Conservation (phyloP, 1,140 invertebrate species). For the Musca domestica region DNA sequence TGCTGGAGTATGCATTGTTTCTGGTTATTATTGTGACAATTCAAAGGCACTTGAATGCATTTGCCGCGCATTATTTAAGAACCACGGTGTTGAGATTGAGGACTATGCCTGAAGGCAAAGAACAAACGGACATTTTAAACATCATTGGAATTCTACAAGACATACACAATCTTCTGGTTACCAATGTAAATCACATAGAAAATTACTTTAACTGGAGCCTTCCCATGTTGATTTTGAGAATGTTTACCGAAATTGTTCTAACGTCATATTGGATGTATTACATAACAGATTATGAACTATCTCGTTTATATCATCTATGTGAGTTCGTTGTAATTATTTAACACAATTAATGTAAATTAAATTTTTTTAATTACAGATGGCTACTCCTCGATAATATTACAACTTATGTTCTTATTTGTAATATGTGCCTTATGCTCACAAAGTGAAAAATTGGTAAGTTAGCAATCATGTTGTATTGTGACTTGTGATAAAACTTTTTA, state of each 20-base stretch:
- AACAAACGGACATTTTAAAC: not conserved
- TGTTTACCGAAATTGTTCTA: not conserved
- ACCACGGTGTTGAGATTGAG: too few relatives aligned
- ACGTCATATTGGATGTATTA: slow-evolving; percentile 6
- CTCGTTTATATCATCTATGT: not conserved
- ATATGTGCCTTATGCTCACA: not conserved
- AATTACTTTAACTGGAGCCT: not conserved
- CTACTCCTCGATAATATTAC: not conserved
- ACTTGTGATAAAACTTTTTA: not conserved
- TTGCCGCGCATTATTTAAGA: not conserved
- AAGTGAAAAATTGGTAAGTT: slow-evolving; percentile 7
- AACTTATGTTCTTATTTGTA: not conserved
- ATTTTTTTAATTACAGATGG: not conserved
- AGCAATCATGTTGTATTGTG: not conserved
- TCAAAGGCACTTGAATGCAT: not conserved
- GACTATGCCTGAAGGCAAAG: not conserved
- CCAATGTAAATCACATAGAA: not conserved
- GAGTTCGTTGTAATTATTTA: not conserved
- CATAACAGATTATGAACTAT: not conserved
- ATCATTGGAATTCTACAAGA: not conserved
- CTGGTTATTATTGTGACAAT: not conserved
- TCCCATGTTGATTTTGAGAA: not conserved
- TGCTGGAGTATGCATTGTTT: not conserved
- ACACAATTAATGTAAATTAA: not conserved
- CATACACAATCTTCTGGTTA: not conserved